These are phyloP conservation scores for Oxyura jamaicensis DNA, from an alignment of 2,113 vertebrate species.

Conservation along the genomic window DNA sequence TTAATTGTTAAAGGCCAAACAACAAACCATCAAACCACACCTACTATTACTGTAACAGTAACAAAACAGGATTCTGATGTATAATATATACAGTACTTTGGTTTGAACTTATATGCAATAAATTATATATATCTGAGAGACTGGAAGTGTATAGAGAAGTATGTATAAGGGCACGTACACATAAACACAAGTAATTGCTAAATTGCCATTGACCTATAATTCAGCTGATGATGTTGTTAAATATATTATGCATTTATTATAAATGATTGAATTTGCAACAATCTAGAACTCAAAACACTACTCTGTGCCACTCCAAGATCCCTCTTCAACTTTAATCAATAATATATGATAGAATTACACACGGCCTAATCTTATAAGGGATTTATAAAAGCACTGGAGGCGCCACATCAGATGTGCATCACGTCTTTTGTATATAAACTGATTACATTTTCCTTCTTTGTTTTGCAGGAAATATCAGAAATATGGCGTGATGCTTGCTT, in stretches of 20 bases:
- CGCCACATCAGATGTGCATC: not conserved
- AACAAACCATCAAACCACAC: not conserved
- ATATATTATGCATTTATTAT: not conserved
- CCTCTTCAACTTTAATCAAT: not conserved
- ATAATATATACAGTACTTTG: not conserved
- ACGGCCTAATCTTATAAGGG: not conserved
- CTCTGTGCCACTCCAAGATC: not conserved
- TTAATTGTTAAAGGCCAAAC: not conserved
- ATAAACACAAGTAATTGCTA: not conserved
- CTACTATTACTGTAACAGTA: not conserved
- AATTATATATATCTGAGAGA: not conserved
- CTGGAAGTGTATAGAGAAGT: not conserved
- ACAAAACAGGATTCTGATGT: not conserved
- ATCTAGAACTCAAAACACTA: not conserved
- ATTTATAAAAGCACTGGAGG: not conserved
- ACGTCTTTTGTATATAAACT: not conserved
- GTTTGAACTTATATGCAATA: not conserved
- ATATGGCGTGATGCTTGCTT: constrained; percentile 49
- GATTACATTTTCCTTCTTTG: constrained; percentile 9
- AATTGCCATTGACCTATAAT: not conserved
- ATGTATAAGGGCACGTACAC: not conserved
- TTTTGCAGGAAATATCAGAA: constrained; percentile 39
- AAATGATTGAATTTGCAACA: not conserved
- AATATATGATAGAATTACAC: not conserved
- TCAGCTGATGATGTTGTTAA: not conserved